Conservation (phyloP, 2,113 vertebrate genomes). For the Scatophagus argus region DNA sequence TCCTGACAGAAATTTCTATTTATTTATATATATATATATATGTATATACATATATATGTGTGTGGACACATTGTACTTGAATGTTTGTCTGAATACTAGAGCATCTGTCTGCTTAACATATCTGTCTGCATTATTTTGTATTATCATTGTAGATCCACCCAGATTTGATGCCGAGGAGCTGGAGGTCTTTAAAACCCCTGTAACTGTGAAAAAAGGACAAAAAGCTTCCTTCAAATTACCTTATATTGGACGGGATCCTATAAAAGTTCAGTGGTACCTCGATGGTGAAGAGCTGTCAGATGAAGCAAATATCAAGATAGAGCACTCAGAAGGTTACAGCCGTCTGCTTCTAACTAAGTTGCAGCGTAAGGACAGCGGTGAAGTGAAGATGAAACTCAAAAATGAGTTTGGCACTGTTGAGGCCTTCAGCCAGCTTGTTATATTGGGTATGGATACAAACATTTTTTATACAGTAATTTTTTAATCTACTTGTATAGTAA, state of each 20-base stretch:
- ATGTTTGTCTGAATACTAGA: not conserved
- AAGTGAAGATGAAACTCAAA: conserved; percentile 89
- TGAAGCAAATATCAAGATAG: conserved; percentile 80
- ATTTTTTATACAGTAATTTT: not conserved
- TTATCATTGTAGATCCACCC: conserved; percentile 86
- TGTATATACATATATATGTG: not conserved
- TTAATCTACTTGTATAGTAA: not conserved
- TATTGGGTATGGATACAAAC: conserved; percentile 84
- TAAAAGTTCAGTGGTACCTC: conserved; percentile 88
- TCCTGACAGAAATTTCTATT: not conserved
- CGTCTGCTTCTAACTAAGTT: conserved; percentile 85
- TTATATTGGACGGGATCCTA: conserved; percentile 85
- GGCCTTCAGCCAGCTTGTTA: conserved; percentile 82
- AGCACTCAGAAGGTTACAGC: conserved; percentile 76
- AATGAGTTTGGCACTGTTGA: conserved; percentile 87
- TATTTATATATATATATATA: not conserved
- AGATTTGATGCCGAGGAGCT: conserved; percentile 83
- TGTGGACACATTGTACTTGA: not conserved
- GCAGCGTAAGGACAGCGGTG: conserved; percentile 88
- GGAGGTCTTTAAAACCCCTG: conserved; percentile 80
- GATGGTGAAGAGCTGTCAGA: conserved; percentile 86
- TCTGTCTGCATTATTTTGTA: not conserved
- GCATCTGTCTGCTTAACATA: not conserved
- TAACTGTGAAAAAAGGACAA: conserved; percentile 87
- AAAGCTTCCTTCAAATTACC: conserved; percentile 84